These are phyloP conservation scores for Megalops cyprinoides DNA, from an alignment of 2,797 vertebrate genomes.

Conservation along the genomic window DNA sequence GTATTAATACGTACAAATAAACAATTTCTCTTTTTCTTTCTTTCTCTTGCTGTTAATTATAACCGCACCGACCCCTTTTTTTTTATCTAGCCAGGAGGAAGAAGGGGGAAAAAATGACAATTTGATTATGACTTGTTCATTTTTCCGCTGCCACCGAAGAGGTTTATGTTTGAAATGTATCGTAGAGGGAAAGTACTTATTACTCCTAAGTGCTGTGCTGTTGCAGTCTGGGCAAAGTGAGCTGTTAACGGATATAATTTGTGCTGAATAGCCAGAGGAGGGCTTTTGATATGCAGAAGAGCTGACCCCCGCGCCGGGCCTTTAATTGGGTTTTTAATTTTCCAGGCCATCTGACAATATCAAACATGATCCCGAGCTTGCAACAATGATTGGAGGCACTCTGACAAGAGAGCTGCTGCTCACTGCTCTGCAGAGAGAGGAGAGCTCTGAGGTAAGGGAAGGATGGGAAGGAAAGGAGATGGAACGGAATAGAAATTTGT, in stretches of 20 bases:
- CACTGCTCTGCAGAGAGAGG: conserved; percentile 69
- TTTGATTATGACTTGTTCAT: conserved; percentile 92
- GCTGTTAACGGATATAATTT: conserved; percentile 99
- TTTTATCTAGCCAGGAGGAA: conserved; percentile 79
- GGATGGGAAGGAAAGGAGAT: conserved; percentile 48
- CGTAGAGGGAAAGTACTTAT: conserved; percentile 92
- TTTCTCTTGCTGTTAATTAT: conserved; percentile 77
- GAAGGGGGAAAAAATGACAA: conserved; percentile 80
- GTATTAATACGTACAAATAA: conserved; percentile 88
- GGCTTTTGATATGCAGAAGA: conserved; percentile 99
- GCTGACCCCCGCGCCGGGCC: conserved; percentile 96
- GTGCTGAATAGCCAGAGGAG: conserved; percentile 97
- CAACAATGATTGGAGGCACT: conserved; percentile 89
- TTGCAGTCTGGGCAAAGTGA: conserved; percentile 97
- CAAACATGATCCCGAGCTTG: conserved; percentile 98
- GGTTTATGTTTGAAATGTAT: conserved; percentile 94
- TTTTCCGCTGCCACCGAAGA: conserved; percentile 84
- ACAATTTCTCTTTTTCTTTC: conserved; percentile 74
- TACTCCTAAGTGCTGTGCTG: conserved; percentile 94
- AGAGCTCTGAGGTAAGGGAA: conserved; percentile 57
- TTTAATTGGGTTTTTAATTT: conserved; percentile 99
- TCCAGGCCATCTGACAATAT: conserved; percentile 99
- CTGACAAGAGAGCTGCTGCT: conserved; percentile 80
- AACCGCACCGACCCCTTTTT: conserved; percentile 81
- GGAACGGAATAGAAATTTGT: conserved; percentile 68